phyloP scores from a whole-genome alignment of 2,797 vertebrate species.

The Ambastaia sidthimunki region DNA sequence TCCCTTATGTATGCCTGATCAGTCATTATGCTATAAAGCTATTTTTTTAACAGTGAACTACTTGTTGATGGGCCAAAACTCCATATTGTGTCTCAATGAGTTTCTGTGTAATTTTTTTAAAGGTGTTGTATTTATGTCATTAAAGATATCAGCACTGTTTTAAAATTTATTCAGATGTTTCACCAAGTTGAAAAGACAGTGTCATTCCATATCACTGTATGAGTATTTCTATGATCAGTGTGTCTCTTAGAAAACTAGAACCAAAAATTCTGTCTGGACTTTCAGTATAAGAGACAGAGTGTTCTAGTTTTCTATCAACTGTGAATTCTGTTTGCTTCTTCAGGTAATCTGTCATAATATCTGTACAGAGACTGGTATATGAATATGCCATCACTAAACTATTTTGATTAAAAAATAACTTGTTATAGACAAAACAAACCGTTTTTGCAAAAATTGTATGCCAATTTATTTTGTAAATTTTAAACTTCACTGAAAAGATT shows the following conservation, averaged over 20 bases:
- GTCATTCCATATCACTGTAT: not conserved
- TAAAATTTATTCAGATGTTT: not conserved
- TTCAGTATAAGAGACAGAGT: not conserved
- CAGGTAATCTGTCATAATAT: not conserved
- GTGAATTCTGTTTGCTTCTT: conserved; percentile 14
- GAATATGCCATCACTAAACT: not conserved
- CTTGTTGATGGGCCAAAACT: conserved; percentile 3
- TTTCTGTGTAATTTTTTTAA: too few relatives aligned
- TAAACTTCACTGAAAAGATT: too few relatives aligned
- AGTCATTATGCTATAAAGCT: too few relatives aligned
- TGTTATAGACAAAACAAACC: conserved; percentile 15
- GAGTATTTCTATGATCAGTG: not conserved
- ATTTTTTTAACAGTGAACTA: conserved; percentile 34
- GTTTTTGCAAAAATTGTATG: not conserved
- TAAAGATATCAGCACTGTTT: not conserved
- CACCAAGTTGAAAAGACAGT: too few relatives aligned
- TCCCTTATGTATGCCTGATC: not conserved
- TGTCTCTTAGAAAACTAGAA: not conserved
- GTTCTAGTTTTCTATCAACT: not conserved
- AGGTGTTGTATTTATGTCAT: not conserved
- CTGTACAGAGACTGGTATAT: not conserved
- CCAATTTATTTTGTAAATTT: not conserved
- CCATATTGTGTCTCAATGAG: not conserved
- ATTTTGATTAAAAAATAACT: conserved; percentile 21
- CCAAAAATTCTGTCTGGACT: not conserved